Evolutionary conservation across 2,797 vertebrate species (phyloP).

Genomic region (Varecia variegata): DNA sequence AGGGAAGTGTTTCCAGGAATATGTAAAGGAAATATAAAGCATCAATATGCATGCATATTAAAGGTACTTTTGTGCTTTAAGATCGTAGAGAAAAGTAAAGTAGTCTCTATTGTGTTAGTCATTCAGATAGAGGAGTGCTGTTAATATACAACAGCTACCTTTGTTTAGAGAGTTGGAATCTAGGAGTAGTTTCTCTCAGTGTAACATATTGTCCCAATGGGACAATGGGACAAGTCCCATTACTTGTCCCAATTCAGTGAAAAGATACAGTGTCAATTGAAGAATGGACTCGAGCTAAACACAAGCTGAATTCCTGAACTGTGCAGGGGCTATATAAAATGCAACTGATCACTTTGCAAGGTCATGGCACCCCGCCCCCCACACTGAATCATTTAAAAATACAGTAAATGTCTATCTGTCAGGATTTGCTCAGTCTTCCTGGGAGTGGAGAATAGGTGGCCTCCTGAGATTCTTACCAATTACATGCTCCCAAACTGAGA

Average conservation of each 20-base stretch:
- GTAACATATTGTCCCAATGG: too few species aligned
- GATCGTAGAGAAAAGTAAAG: not conserved
- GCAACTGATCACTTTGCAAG: not conserved
- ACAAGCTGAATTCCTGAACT: not conserved
- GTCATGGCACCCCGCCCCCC: accelerated
- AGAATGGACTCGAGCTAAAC: not conserved
- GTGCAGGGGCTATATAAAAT: not conserved
- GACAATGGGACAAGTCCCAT: too few species aligned
- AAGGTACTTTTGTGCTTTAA: not conserved
- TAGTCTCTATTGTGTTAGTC: too few species aligned
- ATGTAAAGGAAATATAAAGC: not conserved
- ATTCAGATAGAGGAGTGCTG: not conserved
- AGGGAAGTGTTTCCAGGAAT: not conserved
- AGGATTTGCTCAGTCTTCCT: not conserved
- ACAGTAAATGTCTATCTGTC: not conserved
- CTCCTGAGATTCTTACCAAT: not conserved
- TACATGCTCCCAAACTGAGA: not conserved
- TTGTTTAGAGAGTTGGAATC: not conserved
- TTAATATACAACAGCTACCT: not conserved
- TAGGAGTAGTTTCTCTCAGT: not conserved
- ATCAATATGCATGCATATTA: not conserved
- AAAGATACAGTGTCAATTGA: not conserved
- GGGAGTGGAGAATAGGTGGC: not conserved
- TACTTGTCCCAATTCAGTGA: not conserved
- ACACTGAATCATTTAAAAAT: not conserved